Evolutionary conservation across 2,113 vertebrate genomes (phyloP), one percentile per base, ranked within the genome.

Genomic region (Glaucomys volans): DNA sequence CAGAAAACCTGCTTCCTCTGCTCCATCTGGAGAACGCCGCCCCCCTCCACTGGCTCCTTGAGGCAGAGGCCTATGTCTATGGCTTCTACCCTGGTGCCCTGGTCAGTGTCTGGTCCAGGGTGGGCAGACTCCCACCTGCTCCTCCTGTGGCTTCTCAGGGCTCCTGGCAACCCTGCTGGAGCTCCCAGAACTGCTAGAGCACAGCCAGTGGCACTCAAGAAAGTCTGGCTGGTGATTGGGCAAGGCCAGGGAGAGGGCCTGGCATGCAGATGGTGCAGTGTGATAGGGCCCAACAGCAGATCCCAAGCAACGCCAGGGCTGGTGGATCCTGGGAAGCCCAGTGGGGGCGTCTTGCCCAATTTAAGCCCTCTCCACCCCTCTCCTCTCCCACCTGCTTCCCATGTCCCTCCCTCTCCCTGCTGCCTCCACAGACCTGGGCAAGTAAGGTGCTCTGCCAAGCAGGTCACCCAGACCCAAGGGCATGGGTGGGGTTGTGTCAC

Each of bases 381-480:
- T 47, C 40, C 91, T 16, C 17, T 77, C 35, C 54, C 69, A 64
- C 47, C 20, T 69, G 57, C 57, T 84, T 76, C 86, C n/a, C 72
- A 52, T 44, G 47, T 16, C 57, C 80, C 64, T 44, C 47, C 59
- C 52, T 62, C 30, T 67, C 71, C 57, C 40, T 71, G 71, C 4
- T 42, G 40, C 35, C 57, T 75, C 52, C 64, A 64, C 74, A 90
- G 44, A 87, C 52, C 85, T 22, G 71, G 88, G 14, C 24, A 37
- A 72, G 62, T 93, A 94, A 66, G 64, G 59, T 90, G 28, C 50
- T 92, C 32, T 87, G 74, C 81, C 64, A 93, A 96, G 47, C 86
- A 80, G 94, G 87, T 94, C 91, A 96, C 57, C 86, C 22, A 91
- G 90, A 77, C 87, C 50, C 74, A 82, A 30, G 30, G 57, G 37